Evolutionary conservation across 2,888 invertebrate genomes (phyloP).

Genomic region (Caradrina kadenii): DNA sequence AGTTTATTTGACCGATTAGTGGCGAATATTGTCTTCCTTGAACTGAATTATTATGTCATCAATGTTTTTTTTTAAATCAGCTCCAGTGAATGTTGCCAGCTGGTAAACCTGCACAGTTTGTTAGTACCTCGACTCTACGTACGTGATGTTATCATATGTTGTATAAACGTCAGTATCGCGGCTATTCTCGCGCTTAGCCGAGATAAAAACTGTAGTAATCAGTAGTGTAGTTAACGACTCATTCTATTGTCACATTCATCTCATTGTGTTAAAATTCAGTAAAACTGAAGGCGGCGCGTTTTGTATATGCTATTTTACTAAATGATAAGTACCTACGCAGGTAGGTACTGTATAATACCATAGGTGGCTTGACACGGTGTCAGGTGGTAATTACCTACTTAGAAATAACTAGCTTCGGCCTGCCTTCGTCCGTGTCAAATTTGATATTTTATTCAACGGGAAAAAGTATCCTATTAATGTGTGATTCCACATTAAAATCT

Average conservation of each 20-base stretch:
- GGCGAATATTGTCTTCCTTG: no score
- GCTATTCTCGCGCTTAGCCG: conserved; percentile 2
- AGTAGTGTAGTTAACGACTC: conserved; percentile 17
- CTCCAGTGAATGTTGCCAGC: neutral
- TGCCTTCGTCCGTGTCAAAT: no score
- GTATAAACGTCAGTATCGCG: conserved; percentile 1
- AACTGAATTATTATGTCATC: no score
- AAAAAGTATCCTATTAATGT: no score
- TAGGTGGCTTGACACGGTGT: conserved; percentile 15
- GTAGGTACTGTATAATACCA: conserved; percentile 12
- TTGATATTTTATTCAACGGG: no score
- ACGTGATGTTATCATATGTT: conserved; percentile 8
- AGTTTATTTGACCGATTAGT: no score
- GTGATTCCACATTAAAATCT: no score
- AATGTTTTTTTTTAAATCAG: neutral
- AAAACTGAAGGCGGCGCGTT: conserved; percentile 33
- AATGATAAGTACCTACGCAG: conserved; percentile 2
- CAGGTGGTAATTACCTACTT: conserved; percentile 2
- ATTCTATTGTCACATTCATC: conserved; percentile 39
- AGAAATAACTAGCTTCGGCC: no score
- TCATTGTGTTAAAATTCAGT: conserved; percentile 43
- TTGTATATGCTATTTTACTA: conserved; percentile 8
- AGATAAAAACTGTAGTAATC: conserved; percentile 16
- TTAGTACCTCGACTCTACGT: neutral
- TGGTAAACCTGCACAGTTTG: neutral